These are phyloP conservation scores for Isurus oxyrinchus DNA, from an alignment of 2,113 vertebrate species.

Conservation along the genomic window DNA sequence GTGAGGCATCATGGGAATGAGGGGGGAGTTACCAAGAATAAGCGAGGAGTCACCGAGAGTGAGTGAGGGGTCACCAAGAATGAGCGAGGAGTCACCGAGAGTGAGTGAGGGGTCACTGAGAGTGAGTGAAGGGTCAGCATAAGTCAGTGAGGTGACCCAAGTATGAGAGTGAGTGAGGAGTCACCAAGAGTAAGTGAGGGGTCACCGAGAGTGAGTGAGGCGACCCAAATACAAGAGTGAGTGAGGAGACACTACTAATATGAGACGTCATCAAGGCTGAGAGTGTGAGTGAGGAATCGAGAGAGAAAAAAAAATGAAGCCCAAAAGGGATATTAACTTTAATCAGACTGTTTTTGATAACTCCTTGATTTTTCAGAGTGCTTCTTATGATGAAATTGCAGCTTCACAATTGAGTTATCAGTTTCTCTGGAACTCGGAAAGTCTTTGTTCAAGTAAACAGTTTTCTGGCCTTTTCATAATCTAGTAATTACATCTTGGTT, in stretches of 20 bases:
- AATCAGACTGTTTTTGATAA: not conserved
- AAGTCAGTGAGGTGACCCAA: too few relatives aligned
- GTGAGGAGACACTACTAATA: not conserved
- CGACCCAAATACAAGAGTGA: too few relatives aligned
- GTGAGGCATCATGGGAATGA: not conserved
- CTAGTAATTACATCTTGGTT: constrained; percentile 2
- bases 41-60: not conserved
- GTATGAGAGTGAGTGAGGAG: not conserved
- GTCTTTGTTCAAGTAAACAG: constrained; percentile 21
- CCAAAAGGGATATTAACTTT: not conserved
- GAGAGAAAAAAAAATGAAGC: not conserved
- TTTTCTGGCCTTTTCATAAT: not conserved
- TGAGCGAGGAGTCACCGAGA: not conserved
- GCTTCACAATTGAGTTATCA: not conserved
- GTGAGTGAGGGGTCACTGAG: not conserved
- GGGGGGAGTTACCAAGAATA: not conserved
- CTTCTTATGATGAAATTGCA: not conserved
- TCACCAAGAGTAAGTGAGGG: too few relatives aligned
- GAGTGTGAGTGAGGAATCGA: not conserved
- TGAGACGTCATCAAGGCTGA: not conserved
- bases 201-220: too few relatives aligned
- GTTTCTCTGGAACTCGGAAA: not conserved
- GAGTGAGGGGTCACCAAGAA: not conserved
- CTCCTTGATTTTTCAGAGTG: not conserved
- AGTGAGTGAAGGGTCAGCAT: not conserved